Evolutionary conservation across 2,888 invertebrate genomes (phyloP).

Genomic region (Amblyjoppa proteus): DNA sequence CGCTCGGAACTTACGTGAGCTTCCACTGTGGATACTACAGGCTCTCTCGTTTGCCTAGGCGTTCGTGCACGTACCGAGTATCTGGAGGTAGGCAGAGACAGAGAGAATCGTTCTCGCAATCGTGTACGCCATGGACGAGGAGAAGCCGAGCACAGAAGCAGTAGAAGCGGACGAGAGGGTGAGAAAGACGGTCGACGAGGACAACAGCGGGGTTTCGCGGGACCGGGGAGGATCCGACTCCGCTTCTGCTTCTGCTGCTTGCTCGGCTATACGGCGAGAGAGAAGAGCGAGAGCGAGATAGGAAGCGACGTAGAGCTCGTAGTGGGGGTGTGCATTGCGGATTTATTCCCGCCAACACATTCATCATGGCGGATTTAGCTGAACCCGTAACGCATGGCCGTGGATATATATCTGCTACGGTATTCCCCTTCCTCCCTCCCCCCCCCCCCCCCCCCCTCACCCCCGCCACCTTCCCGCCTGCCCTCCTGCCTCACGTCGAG

Average conservation of each 20-base stretch:
- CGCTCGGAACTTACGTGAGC: constrained; percentile 4
- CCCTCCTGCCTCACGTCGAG: constrained; percentile 65
- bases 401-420: constrained; percentile 84
- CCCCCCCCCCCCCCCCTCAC: constrained; percentile 53
- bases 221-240: constrained; percentile 65
- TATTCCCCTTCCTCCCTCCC: constrained; percentile 72
- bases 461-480: constrained; percentile 63
- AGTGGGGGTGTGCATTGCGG: constrained; percentile 85
- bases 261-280: constrained; percentile 63
- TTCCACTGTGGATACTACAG: constrained; percentile 9
- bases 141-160: constrained; percentile 57
- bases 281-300: constrained; percentile 74
- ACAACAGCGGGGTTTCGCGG: constrained; percentile 64
- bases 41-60: constrained; percentile 4
- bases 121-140: constrained; percentile 58
- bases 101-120: constrained; percentile 55
- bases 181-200: constrained; percentile 69
- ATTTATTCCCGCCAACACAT: constrained; percentile 85
- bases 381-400: constrained; percentile 85
- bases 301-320: constrained; percentile 65
- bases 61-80: constrained; percentile 9
- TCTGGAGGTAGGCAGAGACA: constrained; percentile 18
- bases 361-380: constrained; percentile 85
- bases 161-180: constrained; percentile 64
- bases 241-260: constrained; percentile 39